phyloP scores from a whole-genome alignment of 2,888 invertebrate species.

The Lasioglossum oenotherae region DNA sequence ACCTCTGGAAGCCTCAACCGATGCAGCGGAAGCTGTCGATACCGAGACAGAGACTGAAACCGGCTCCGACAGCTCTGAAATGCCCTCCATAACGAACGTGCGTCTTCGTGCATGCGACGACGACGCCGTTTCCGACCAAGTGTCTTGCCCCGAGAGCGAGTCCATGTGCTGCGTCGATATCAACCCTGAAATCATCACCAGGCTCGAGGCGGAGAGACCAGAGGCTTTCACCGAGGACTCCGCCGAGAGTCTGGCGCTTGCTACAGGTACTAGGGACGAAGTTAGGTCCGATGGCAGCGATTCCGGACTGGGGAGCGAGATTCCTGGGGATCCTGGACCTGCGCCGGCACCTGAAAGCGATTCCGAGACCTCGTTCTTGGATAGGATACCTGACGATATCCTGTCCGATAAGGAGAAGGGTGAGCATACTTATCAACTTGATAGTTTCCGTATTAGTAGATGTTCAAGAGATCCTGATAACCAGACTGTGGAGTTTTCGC shows the following conservation, averaged over 20 bases:
- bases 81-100: conserved; percentile 62
- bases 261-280: conserved; percentile 79
- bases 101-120: conserved; percentile 66
- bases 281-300: conserved; percentile 92
- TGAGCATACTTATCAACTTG: conserved; percentile 47
- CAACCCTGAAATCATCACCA: conserved; percentile 73
- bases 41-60: conserved; percentile 79
- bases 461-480: not conserved
- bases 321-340: conserved; percentile 86
- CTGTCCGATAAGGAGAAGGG: conserved; percentile 82
- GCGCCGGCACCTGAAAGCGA: conserved; percentile 84
- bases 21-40: conserved; percentile 68
- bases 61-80: conserved; percentile 79
- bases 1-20: conserved; percentile 32
- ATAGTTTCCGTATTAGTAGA: not conserved
- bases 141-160: conserved; percentile 72
- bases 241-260: conserved; percentile 80
- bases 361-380: conserved; percentile 86
- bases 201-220: conserved; percentile 79
- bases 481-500: too few species aligned
- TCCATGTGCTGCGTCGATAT: conserved; percentile 72
- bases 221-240: conserved; percentile 82
- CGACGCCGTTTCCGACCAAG: conserved; percentile 65
- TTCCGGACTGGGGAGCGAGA: conserved; percentile 92
- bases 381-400: conserved; percentile 84